These are phyloP conservation scores for Epizoanthus rinbou DNA, from an alignment of 92 coral and sea anemone genomes.

Conservation along the genomic window DNA sequence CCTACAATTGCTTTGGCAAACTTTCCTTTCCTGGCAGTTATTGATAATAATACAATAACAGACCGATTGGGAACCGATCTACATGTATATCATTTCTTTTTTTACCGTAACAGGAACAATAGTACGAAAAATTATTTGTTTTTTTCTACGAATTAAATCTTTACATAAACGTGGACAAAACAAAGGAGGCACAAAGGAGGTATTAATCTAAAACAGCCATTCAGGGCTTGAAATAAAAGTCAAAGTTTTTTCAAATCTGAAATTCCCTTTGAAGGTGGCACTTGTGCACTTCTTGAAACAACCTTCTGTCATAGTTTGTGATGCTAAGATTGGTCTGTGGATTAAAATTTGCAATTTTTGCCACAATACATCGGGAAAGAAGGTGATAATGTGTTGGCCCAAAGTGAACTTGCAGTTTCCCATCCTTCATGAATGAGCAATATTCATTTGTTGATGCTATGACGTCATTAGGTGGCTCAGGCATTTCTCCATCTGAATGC, in stretches of 20 bases:
- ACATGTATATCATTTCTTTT: background rate
- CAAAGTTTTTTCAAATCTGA: background rate
- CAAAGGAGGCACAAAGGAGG: slow-evolving; percentile 19
- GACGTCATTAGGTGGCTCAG: slow-evolving; percentile 51
- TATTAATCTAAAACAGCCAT: background rate
- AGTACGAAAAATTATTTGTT: slow-evolving; percentile 39
- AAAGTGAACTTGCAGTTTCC: slow-evolving; percentile 10
- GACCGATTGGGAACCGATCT: background rate
- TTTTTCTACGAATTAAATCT: slow-evolving; percentile 32
- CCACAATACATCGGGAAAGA: too few species aligned
- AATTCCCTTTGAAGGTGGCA: too few species aligned
- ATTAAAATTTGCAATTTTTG: background rate
- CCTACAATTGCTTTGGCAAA: too few species aligned
- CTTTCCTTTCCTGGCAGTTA: too few species aligned
- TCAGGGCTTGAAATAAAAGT: background rate
- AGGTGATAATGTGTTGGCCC: background rate
- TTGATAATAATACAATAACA: too few species aligned
- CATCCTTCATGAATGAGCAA: slow-evolving; percentile 47
- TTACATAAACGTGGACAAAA: background rate
- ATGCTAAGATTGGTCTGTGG: too few species aligned
- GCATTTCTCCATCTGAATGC: slow-evolving; percentile 17
- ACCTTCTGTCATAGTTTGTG: too few species aligned
- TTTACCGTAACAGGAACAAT: slow-evolving; percentile 31
- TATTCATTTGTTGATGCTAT: slow-evolving; percentile 50
- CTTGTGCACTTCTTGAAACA: slow-evolving; percentile 21